Percentiles rank a stretch among this genome's conserved stretches.
These are phyloP conservation scores for Coelopa pilipes DNA, from an alignment of 2,888 invertebrate species.

Conservation along the genomic window DNA sequence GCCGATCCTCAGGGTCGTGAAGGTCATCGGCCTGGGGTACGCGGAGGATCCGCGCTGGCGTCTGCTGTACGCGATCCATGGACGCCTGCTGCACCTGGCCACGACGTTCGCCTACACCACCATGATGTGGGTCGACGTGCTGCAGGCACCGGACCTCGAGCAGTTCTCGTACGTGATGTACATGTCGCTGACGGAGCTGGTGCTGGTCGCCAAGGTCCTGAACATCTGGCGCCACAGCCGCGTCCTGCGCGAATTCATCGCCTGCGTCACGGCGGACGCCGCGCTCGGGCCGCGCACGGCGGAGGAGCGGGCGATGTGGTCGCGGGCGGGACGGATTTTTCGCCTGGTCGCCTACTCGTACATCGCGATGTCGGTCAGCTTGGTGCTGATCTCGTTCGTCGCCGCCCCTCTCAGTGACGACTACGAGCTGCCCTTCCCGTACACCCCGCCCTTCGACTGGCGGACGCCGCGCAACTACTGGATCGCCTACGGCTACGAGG, in stretches of 20 bases:
- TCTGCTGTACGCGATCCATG: not conserved
- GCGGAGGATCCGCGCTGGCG: not conserved
- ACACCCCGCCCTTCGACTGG: conserved; percentile 60
- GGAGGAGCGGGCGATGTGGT: conserved; percentile 51
- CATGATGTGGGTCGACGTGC: conserved; percentile 57
- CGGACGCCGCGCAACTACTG: conserved; percentile 45
- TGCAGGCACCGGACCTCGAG: conserved; percentile 51
- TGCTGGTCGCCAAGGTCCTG: conserved; percentile 53
- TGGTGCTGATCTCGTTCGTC: conserved; percentile 43
- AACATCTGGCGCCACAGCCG: conserved; percentile 52
- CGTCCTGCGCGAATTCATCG: conserved; percentile 46
- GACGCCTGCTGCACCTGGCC: conserved; percentile 48
- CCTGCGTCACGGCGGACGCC: conserved; percentile 44
- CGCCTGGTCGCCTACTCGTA: conserved; percentile 46
- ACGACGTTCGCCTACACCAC: conserved; percentile 51
- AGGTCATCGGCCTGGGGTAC: not conserved
- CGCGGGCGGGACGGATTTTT: conserved; percentile 44
- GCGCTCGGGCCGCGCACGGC: conserved; percentile 43
- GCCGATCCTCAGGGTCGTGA: not conserved
- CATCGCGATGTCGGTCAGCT: conserved; percentile 34
- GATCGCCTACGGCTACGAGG: conserved; percentile 55
- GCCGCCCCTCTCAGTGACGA: conserved; percentile 44
- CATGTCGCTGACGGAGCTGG: conserved; percentile 56
- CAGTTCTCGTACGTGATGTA: conserved; percentile 57
- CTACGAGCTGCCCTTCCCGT: conserved; percentile 54